phyloP scores from a whole-genome alignment of 2,113 vertebrate genomes.

The Solea senegalensis region DNA sequence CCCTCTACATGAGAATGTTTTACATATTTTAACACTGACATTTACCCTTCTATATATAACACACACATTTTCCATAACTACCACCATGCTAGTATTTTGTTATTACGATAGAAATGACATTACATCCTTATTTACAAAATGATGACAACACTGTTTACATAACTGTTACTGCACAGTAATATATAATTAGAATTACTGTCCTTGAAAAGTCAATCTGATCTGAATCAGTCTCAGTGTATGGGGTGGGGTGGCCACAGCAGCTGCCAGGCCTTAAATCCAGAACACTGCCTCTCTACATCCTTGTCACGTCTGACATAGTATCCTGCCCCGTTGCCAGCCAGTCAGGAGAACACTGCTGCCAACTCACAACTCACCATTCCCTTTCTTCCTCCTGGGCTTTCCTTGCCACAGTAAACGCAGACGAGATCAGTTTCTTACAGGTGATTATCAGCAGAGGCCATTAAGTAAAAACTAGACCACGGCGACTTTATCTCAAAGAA shows the following conservation, averaged over 20 bases:
- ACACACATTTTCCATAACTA: too few species aligned
- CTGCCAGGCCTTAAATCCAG: slow-evolving; percentile 42
- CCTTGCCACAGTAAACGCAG: slow-evolving; percentile 41
- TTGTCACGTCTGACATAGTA: slow-evolving; percentile 65
- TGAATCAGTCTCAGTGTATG: slow-evolving; percentile 31
- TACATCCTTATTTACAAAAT: too few species aligned
- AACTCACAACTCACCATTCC: slow-evolving; percentile 30
- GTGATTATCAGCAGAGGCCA: slow-evolving; percentile 45
- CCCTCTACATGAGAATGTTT: too few species aligned
- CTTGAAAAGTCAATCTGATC: background rate
- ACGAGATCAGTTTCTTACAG: slow-evolving; percentile 46
- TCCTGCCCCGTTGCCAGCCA: slow-evolving; percentile 57
- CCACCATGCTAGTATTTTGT: too few species aligned
- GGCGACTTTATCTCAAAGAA: slow-evolving; percentile 37
- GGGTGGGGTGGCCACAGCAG: slow-evolving; percentile 19
- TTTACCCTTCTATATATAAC: too few species aligned
- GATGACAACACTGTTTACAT: too few species aligned
- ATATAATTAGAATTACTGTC: too few species aligned
- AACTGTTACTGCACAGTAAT: too few species aligned
- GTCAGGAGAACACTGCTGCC: slow-evolving; percentile 53
- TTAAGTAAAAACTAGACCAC: slow-evolving; percentile 29
- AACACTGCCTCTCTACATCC: slow-evolving; percentile 59
- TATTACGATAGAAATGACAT: too few species aligned
- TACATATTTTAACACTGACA: too few species aligned
- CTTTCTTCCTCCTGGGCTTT: slow-evolving; percentile 37